phyloP scores from a whole-genome alignment of 2,113 vertebrate species.

The Cynocephalus volans region DNA sequence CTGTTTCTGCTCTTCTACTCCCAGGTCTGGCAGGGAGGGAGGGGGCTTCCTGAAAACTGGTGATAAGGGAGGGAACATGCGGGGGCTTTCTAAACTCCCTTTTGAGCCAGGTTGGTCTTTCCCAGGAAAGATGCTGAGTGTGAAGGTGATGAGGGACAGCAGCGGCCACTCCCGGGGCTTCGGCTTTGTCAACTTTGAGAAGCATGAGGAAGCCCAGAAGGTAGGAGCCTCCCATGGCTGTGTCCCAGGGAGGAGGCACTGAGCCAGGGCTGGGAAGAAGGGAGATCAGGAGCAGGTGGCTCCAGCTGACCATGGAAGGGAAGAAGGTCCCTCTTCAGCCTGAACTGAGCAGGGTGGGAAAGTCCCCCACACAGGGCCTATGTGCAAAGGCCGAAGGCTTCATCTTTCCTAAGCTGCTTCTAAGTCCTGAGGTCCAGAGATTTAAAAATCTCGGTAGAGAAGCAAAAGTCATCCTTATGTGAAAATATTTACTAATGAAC shows the following conservation, averaged over 20 bases:
- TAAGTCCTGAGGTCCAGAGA: not conserved
- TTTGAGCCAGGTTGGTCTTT: constrained; percentile 55
- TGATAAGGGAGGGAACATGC: not conserved
- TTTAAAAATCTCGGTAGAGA: not conserved
- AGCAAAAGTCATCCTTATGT: constrained; percentile 15
- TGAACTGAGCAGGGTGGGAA: not conserved
- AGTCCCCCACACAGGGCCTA: not conserved
- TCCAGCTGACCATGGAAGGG: not conserved
- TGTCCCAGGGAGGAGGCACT: not conserved
- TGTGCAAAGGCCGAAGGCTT: not conserved
- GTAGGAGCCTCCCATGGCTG: constrained; percentile 83
- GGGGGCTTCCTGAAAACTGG: not conserved
- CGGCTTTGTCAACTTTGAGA: constrained; percentile 97
- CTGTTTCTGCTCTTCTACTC: not conserved
- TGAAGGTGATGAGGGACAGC: constrained; percentile 96
- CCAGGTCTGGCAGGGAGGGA: not conserved
- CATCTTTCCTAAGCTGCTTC: not conserved
- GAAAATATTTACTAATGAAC: constrained; percentile 11
- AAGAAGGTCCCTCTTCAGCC: not conserved
- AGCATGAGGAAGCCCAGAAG: constrained; percentile 97
- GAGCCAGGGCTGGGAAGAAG: not conserved
- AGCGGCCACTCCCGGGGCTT: constrained; percentile 94
- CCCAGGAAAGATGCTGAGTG: constrained; percentile 95
- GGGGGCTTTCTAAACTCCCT: not conserved
- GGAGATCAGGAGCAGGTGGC: not conserved